These are phyloP conservation scores for Hippoglossus hippoglossus DNA, from an alignment of 2,797 vertebrate species.

Conservation along the genomic window DNA sequence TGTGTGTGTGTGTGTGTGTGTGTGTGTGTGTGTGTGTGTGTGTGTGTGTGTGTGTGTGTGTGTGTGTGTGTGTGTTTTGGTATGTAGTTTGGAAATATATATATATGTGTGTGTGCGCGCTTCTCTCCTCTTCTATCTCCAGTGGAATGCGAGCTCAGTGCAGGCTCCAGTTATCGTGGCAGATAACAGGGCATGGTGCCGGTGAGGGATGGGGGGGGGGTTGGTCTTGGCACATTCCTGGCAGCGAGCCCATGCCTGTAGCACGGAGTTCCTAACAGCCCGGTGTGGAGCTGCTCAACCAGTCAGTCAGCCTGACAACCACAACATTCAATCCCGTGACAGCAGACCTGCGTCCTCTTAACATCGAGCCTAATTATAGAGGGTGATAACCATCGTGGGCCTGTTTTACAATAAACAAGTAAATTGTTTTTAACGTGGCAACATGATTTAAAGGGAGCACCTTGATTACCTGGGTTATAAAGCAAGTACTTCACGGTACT, in stretches of 20 bases:
- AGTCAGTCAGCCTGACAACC: slow-evolving; percentile 32
- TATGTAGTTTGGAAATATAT: slow-evolving; percentile 31
- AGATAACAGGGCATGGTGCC: slow-evolving; percentile 65
- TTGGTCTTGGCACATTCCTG: slow-evolving; percentile 73
- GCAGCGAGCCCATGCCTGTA: slow-evolving; percentile 70
- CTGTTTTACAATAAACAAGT: neutral
- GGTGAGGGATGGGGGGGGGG: slow-evolving; percentile 32
- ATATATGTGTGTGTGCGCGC: slow-evolving; percentile 18
- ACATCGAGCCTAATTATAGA: slow-evolving; percentile 23
- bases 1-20: neutral
- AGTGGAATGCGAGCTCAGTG: slow-evolving; percentile 67
- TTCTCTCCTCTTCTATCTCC: slow-evolving; percentile 50
- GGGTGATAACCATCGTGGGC: neutral
- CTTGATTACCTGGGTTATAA: neutral
- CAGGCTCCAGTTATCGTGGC: slow-evolving; percentile 72
- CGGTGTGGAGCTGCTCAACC: slow-evolving; percentile 39
- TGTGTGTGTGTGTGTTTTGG: slow-evolving; percentile 29
- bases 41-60: slow-evolving; percentile 19
- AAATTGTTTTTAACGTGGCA: neutral
- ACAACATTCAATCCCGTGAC: slow-evolving; percentile 39
- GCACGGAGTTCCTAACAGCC: slow-evolving; percentile 37
- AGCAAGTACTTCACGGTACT: neutral
- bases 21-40: slow-evolving; percentile 31
- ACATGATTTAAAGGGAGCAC: neutral
- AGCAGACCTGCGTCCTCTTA: slow-evolving; percentile 17